Evolutionary conservation across 1,140 invertebrate species (phyloP).

Genomic region (Diorhabda carinulata): DNA sequence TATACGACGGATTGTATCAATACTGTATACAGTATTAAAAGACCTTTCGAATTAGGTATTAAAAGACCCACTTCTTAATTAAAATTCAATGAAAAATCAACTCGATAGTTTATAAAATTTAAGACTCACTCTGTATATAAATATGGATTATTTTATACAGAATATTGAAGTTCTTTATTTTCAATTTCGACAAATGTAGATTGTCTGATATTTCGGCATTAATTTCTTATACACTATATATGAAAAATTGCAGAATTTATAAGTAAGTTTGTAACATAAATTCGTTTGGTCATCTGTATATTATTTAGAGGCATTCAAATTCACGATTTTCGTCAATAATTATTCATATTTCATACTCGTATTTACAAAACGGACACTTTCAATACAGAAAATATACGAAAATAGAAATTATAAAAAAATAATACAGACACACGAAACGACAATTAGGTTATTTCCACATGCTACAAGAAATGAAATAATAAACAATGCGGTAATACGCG

Average conservation of each 20-base stretch:
- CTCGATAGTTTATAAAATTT: no score
- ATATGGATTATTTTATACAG: no score
- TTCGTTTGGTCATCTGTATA: no score
- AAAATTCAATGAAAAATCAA: not conserved
- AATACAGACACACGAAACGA: constrained; percentile 6
- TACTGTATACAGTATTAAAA: not conserved
- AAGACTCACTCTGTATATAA: no score
- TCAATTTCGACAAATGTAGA: no score
- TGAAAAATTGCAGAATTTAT: no score
- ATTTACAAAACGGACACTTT: not conserved
- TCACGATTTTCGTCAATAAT: no score
- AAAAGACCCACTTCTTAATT: not conserved
- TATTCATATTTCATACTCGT: not conserved
- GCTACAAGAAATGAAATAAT: constrained; percentile 34
- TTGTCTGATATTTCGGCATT: no score
- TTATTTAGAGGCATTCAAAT: no score
- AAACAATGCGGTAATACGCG: constrained; percentile 35
- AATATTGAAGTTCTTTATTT: no score
- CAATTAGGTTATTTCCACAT: constrained; percentile 19
- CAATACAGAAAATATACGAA: constrained; percentile 1
- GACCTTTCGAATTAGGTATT: not conserved
- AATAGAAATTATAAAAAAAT: not conserved
- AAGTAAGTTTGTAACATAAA: no score
- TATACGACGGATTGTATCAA: not conserved
- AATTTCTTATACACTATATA: no score